phyloP scores from a whole-genome alignment of 1,140 invertebrate genomes.

The Hylyphantes graminicola region DNA sequence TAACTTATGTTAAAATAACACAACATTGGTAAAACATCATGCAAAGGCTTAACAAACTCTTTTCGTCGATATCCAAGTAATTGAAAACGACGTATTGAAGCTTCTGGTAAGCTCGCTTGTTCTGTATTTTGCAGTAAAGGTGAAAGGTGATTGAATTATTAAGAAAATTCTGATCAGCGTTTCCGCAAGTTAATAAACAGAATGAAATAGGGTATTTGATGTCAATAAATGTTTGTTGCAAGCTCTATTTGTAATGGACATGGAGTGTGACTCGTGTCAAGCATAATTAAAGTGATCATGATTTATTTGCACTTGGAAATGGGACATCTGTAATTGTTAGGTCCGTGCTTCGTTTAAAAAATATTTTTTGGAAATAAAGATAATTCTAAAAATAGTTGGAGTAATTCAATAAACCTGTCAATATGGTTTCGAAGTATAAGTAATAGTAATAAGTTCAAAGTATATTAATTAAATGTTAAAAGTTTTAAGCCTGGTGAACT shows the following conservation, averaged over 20 bases:
- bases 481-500: no score
- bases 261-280: constrained; percentile 19
- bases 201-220: constrained; percentile 22
- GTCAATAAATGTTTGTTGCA: constrained; percentile 16
- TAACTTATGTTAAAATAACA: no score
- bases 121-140: constrained; percentile 11
- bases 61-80: neutral
- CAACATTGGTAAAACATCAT: no score
- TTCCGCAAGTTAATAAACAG: constrained; percentile 28
- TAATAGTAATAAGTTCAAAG: no score
- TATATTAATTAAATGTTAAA: no score
- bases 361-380: no score
- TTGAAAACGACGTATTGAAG: constrained; percentile 3
- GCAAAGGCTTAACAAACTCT: no score
- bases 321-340: neutral
- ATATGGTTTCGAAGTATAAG: no score
- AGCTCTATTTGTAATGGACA: constrained; percentile 20
- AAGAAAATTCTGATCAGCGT: neutral
- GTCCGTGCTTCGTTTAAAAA: neutral
- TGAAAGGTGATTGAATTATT: constrained; percentile 38
- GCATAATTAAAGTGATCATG: constrained; percentile 10
- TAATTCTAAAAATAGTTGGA: no score
- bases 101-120: constrained; percentile 12
- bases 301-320: neutral
- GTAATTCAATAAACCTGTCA: no score